Conservation (phyloP, 2,888 invertebrate genomes). For the Mythimna pallens region DNA sequence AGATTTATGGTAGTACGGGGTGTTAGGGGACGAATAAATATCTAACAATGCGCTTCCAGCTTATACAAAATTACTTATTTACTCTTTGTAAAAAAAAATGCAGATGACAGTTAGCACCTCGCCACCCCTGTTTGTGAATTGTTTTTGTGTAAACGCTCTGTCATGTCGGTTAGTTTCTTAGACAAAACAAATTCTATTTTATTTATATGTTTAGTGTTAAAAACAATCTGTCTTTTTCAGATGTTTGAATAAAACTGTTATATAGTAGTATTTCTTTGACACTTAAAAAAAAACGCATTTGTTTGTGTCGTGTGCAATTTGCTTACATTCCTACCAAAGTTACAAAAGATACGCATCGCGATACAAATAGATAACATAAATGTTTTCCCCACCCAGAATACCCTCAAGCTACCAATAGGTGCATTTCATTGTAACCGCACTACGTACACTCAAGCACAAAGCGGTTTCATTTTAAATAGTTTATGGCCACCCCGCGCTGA, state of each 20-base stretch:
- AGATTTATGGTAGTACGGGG: slow-evolving; percentile 78
- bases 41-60: slow-evolving; percentile 68
- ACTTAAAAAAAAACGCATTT: neutral
- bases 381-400: slow-evolving; percentile 20
- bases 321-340: neutral
- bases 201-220: neutral
- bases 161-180: neutral
- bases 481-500: slow-evolving; percentile 36
- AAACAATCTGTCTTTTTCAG: neutral
- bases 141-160: slow-evolving; percentile 5
- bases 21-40: slow-evolving; percentile 81
- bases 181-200: neutral
- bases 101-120: slow-evolving; percentile 40
- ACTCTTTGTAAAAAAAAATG: slow-evolving; percentile 51
- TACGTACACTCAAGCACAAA: slow-evolving; percentile 27
- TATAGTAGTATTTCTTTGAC: neutral
- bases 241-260: neutral
- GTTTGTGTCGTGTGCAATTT: neutral
- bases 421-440: slow-evolving; percentile 38
- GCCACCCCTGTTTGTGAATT: slow-evolving; percentile 9
- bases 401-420: slow-evolving; percentile 28
- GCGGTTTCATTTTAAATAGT: slow-evolving; percentile 54
- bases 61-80: slow-evolving; percentile 70
- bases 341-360: neutral
- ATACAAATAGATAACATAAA: slow-evolving; percentile 30